Percentiles rank a stretch among this genome's conserved stretches.
Conservation (phyloP, 2,113 vertebrate species). For the Canis aureus region DNA sequence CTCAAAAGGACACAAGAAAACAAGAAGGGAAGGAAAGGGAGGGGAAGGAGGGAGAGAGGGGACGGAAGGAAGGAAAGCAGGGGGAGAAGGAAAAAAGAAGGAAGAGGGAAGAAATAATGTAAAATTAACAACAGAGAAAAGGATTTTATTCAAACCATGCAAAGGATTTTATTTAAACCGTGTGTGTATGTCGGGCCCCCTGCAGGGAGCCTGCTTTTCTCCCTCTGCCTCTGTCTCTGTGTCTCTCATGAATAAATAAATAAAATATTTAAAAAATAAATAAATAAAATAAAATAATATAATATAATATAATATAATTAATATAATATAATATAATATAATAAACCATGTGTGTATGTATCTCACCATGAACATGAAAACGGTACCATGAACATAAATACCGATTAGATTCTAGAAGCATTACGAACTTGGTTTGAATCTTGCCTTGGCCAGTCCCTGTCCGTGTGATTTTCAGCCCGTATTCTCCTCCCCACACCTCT, state of each 20-base stretch:
- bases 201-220: too few relatives aligned
- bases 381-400: neutral
- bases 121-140: neutral
- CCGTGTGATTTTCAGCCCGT: neutral
- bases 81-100: neutral
- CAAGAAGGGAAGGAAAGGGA: neutral
- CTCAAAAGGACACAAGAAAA: neutral
- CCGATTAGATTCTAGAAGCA: neutral
- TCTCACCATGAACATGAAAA: neutral
- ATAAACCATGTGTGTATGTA: neutral
- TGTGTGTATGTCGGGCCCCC: too few relatives aligned
- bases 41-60: neutral
- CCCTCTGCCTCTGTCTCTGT: too few relatives aligned
- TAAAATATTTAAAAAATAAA: too few relatives aligned
- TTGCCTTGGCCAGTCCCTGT: neutral
- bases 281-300: too few relatives aligned
- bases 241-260: too few relatives aligned
- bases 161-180: too few relatives aligned
- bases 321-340: too few relatives aligned
- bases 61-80: accelerated
- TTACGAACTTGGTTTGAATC: neutral
- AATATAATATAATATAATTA: too few relatives aligned
- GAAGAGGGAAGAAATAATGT: neutral
- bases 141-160: neutral
- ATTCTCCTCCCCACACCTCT: too few relatives aligned